Base-by-base conservation (phyloP, 2,113 vertebrate species). In the Pontoporia blainvillei region DNA sequence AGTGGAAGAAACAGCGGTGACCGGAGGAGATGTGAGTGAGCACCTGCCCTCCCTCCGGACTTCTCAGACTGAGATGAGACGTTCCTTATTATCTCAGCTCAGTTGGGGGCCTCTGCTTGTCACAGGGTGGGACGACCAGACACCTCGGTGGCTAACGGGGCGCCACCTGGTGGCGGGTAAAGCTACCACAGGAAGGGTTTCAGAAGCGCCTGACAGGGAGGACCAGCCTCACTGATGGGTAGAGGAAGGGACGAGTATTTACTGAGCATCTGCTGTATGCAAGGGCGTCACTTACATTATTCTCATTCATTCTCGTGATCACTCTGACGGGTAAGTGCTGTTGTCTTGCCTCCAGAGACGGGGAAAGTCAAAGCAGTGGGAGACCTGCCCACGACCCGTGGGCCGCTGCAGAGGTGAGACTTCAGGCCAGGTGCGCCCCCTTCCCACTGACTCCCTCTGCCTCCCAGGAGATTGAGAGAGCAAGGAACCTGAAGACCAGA, bases 61-160 rank as follows among this genome's bases (percentile, higher is more conserved):
- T 23, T 25, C 10, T 17, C 25, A 17, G 21, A 13, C 7, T 39
- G 34, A 20, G 41, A 86, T 0, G 34, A 44, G 73, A 41, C 18
- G 25, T 1, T 20, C 52, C 12, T 13, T 17, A 1, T 31, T 4
- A 13, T 25, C 44, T 27, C 49, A 34, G 49, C 2, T n/a, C 0
- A 21, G 73, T 2, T 27, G n/a, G 20, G 21, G 34, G 23, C 20
- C 41, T 25, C 12, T 4, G 39, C 27, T 41, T 79, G 72, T 44
- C 34, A 21, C 1, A 17, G 57, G 69, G 31, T 18, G 66, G 62
- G 36, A 41, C 36, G 10, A 11, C 36, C 59, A n/a, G 25, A 29
- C 5, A 5, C 59, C 67, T 61, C 0, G 3, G 23, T 6, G 25
- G 46, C 59, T 4, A 3, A 44, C 4, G 41, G 13, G 15, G 6